Base-by-base conservation (phyloP, 2,797 vertebrate genomes). In the Lycodopsis pacificus region DNA sequence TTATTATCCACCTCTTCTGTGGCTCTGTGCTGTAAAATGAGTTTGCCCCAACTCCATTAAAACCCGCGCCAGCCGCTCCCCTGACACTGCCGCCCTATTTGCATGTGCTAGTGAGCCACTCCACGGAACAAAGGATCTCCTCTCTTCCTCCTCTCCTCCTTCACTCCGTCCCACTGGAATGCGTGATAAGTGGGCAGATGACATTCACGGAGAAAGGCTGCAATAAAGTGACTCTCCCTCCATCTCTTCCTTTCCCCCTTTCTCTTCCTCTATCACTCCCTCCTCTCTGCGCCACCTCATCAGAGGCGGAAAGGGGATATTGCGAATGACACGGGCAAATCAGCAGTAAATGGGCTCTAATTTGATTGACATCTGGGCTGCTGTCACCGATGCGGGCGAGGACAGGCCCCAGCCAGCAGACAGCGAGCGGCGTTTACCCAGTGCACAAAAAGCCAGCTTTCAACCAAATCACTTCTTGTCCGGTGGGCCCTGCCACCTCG, bases 281-380 rank as follows among this genome's bases (percentile, higher is more conserved):
- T 72, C 74, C 79, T 82, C 64, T 77, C 85, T 54, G 85, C 82
- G 87, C 81, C 89, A 84, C 86, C 77, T 65, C 92, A 76, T 94
- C 95, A 94, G 87, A 87, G 86, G 75, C 82, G 86, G 91, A 78
- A 73, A 95, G 96, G 95, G 96, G 97, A 97, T 97, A 98, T 99
- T 99, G 97, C 96, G 92, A 97, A 97, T 97, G 97, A 98, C 97
- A 97, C 94, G 93, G 96, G 96, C 97, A 98, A 98, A 99, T 99
- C 97, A 98, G 97, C 96, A 96, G 97, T 97, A 99, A 99, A 99
- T 99, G 97, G 97, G 94, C 93, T 89, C 96, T 98, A 98, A 99
- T 99, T 98, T 99, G 98, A 99, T 99, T 99, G 98, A 98, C 97
- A 98, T 97, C 97, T 98, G 97, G 97, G 97, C 96, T 95, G 96